Base-by-base conservation (phyloP, 2,888 invertebrate species). In the Hemaris fuciformis region DNA sequence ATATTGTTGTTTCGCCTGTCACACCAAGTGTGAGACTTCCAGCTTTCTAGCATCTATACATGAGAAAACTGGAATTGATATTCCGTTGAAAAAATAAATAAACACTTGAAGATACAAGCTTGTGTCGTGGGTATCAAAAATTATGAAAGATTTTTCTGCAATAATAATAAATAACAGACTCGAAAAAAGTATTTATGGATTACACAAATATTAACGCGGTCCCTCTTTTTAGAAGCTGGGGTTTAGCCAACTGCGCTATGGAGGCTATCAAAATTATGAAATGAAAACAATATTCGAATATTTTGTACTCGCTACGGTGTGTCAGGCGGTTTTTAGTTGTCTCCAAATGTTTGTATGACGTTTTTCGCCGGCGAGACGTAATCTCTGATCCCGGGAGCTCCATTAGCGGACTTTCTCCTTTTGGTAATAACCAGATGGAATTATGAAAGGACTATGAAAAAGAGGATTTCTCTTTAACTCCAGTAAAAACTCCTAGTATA, bases 291-390 rank as follows among this genome's bases (percentile, higher is more conserved):
- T 3, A 34, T 34, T n/a, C n/a, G 18, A n/a, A 6, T 42, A 6
- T 10, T 13, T 42, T 22, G 3, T 3, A 6, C 38, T 22, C 34
- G 38, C 23, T 7, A 22, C 57, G 34, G 41, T 57, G 22, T 57
- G 22, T 10, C 15, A 18, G 1, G n/a, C 31, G n/a, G 23, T 38
- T 7, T 23, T 38, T 38, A 23, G 18, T 10, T 46, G 20, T 15
- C 59, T 15, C 41, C 15, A 15, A 15, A 45, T 31, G 42, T 22
- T 46, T 60, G 15, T 46, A 60, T 48, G 46, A 23, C 38, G 66
- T 75, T 77, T 76, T 73, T 67, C 71, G 65, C 74, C 62, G 59
- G 70, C 72, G 71, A 65, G 64, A 69, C 64, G 72, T 75, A 77
- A 76, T 74, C 70, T 72, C 66, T 60, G 69, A 64, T 70, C 70